A percentile compares a stretch with the other conserved stretches of the same genome.
These are phyloP conservation scores for Apis mellifera DNA, from an alignment of 1,140 invertebrate genomes.

Conservation along the genomic window Amel_HAv3.1 CM009936.2:8120501-8121000, in stretches of 20 bases:
- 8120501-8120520: slow-evolving; percentile 2
- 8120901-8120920: slow-evolving; percentile 60
- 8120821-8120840: slow-evolving; percentile 53
- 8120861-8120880: slow-evolving; percentile 67
- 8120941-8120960: slow-evolving; percentile 55
- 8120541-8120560: slow-evolving; percentile 22
- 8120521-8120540: slow-evolving; percentile 26
- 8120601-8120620: slow-evolving; percentile 36
- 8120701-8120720: slow-evolving; percentile 17
- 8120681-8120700: background rate
- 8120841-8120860: slow-evolving; percentile 65
- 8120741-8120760: slow-evolving; percentile 30
- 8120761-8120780: background rate
- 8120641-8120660: background rate
- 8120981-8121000: slow-evolving; percentile 26
- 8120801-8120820: slow-evolving; percentile 51
- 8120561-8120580: slow-evolving; percentile 3
- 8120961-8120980: slow-evolving; percentile 48
- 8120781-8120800: slow-evolving; percentile 12
- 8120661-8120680: slow-evolving; percentile 27
- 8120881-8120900: slow-evolving; percentile 60
- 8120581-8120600: slow-evolving; percentile 25
- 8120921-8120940: slow-evolving; percentile 54
- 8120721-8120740: slow-evolving; percentile 40
- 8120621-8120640: slow-evolving; percentile 14